Conservation (phyloP, 2,113 vertebrate species). For the Chaetorhynchus papuensis region DNA sequence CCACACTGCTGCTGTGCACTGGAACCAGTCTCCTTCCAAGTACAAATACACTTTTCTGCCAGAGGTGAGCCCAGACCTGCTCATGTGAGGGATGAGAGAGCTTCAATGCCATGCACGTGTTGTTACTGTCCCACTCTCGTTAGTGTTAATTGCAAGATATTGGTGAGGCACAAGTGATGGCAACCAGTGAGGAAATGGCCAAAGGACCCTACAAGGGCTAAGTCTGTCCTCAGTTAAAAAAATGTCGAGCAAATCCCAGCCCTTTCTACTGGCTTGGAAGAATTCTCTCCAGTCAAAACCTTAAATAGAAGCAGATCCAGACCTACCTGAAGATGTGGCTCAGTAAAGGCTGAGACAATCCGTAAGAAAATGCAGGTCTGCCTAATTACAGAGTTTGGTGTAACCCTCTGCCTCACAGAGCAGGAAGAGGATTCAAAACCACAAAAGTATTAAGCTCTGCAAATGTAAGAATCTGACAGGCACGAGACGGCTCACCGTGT, state of each 20-base stretch:
- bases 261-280: background rate
- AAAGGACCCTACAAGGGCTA: background rate
- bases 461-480: background rate
- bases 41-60: background rate
- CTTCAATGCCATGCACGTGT: background rate
- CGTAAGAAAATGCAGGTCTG: background rate
- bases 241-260: background rate
- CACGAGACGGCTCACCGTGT: accelerated
- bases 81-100: background rate
- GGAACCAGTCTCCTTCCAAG: background rate
- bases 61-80: background rate
- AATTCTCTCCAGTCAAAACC: background rate
- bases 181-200: background rate
- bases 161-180: background rate
- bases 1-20: background rate
- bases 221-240: background rate
- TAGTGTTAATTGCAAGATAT: background rate
- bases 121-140: background rate
- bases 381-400: background rate
- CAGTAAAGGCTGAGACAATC: background rate
- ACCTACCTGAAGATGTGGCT: background rate
- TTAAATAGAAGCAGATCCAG: background rate
- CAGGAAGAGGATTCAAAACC: background rate
- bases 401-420: background rate
- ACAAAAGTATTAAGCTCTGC: background rate